Conservation (phyloP, 1,140 invertebrate species). For the Dryas iulia region DNA sequence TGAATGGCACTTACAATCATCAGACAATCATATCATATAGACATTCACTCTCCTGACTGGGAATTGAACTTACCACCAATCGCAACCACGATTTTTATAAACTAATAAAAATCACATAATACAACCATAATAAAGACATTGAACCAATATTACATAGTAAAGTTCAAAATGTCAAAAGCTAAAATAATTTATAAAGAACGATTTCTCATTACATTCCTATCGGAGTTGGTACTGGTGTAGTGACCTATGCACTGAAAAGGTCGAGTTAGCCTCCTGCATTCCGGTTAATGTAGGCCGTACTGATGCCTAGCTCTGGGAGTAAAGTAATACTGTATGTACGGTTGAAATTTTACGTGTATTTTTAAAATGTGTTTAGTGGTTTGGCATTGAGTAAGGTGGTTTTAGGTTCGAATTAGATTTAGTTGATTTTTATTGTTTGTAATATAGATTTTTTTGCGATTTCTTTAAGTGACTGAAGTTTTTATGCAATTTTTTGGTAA, state of each 20-base stretch:
- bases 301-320: conserved; percentile 7
- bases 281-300: conserved; percentile 20
- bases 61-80: too few relatives aligned
- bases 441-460: too few relatives aligned
- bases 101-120: too few relatives aligned
- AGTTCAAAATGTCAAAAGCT: neutral
- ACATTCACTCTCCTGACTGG: too few relatives aligned
- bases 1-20: too few relatives aligned
- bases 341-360: neutral
- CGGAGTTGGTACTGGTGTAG: neutral
- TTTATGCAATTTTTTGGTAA: too few relatives aligned
- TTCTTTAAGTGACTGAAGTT: too few relatives aligned
- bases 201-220: conserved; percentile 12
- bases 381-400: too few relatives aligned
- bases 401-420: too few relatives aligned
- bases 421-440: too few relatives aligned
- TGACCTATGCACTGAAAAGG: conserved; percentile 23
- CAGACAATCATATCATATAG: too few relatives aligned
- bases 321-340: neutral
- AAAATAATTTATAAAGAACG: conserved; percentile 4
- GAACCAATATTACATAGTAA: neutral
- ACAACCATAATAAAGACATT: neutral
- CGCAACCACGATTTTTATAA: too few relatives aligned
- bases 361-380: neutral
- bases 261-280: conserved; percentile 21